Base-by-base conservation (phyloP, 1,140 invertebrate species). In the Cepaea nemoralis region DNA sequence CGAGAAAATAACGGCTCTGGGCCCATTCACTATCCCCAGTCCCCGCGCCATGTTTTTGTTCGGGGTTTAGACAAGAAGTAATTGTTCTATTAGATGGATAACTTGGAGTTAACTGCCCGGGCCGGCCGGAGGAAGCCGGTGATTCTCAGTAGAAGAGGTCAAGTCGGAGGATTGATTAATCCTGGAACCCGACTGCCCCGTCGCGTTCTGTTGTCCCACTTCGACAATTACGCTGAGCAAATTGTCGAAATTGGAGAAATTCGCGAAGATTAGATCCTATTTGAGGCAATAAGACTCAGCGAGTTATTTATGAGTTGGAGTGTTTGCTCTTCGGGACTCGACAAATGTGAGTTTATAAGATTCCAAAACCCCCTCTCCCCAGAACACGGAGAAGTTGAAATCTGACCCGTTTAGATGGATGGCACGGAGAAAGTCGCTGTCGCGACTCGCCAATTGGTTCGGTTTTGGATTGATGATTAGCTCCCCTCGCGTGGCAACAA, bases 31-130 rank as follows among this genome's bases (percentile, higher is more conserved):
- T 55, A 33, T 31, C 2, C 42, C 16, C 73, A 33, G 48, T 37
- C 55, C 14, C 55, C 24, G 0, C 8, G 48, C 77, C 63, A 31
- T 55, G 78, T 42, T 73, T 80, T 73, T 80, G 69, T 80, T 80
- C 70, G 42, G 69, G 27, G 67, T 73, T 73, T 71, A 50, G 78
- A 80, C 78, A 80, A 59, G 78, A 35, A 80, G 78, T 80, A 80
- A 80, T 80, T 80, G 78, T 80, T 50, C 67, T 37, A 80, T 80
- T 80, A 80, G 78, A 80, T 80, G 78, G 78, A 80, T 80, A 80
- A 80, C 78, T 71, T 45, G 31, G 45, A 70, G 78, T 73, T 80
- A 80, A 80, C 78, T 80, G 48, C 67, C 69, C 19, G 42, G 48
- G 5, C 39, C 40, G 22, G 77, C 24, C 37, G n/a, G 59, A n/a